Percentiles rank a stretch among this genome's conserved stretches.
Conservation (phyloP, 2,888 invertebrate genomes). For the Noctua pronuba region DNA sequence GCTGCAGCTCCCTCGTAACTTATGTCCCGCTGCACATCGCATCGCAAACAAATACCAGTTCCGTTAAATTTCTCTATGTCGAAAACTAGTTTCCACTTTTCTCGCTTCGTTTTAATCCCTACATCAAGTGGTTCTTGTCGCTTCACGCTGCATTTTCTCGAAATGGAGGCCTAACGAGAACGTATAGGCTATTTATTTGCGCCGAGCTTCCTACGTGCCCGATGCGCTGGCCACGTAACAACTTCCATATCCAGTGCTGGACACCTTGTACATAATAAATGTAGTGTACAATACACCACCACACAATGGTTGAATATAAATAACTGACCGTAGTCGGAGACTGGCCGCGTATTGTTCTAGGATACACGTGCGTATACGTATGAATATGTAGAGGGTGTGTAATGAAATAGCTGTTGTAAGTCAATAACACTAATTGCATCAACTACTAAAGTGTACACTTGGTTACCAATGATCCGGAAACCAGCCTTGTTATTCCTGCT, state of each 20-base stretch:
- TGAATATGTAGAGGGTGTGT: constrained; percentile 19
- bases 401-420: constrained; percentile 21
- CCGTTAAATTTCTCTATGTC: constrained; percentile 56
- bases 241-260: constrained; percentile 75
- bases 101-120: constrained; percentile 62
- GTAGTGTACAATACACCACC: constrained; percentile 70
- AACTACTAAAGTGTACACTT: neutral
- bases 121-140: constrained; percentile 58
- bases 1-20: constrained; percentile 74
- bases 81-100: constrained; percentile 62
- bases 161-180: constrained; percentile 77
- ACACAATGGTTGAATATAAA: constrained; percentile 70
- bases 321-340: constrained; percentile 55
- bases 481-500: neutral
- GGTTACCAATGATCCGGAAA: neutral
- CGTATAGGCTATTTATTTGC: constrained; percentile 81
- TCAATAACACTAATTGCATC: constrained; percentile 11
- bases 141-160: constrained; percentile 72
- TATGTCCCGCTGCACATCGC: constrained; percentile 68
- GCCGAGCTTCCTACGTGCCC: constrained; percentile 77
- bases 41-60: constrained; percentile 62
- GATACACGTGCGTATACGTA: constrained; percentile 3
- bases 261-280: constrained; percentile 76
- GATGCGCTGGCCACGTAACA: constrained; percentile 75
- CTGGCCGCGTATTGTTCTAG: constrained; percentile 60